Percentiles rank a stretch among this genome's conserved stretches.
These are phyloP conservation scores for Solenopsis fugax DNA, from an alignment of 1,140 invertebrate genomes.

Conservation along the genomic window DNA sequence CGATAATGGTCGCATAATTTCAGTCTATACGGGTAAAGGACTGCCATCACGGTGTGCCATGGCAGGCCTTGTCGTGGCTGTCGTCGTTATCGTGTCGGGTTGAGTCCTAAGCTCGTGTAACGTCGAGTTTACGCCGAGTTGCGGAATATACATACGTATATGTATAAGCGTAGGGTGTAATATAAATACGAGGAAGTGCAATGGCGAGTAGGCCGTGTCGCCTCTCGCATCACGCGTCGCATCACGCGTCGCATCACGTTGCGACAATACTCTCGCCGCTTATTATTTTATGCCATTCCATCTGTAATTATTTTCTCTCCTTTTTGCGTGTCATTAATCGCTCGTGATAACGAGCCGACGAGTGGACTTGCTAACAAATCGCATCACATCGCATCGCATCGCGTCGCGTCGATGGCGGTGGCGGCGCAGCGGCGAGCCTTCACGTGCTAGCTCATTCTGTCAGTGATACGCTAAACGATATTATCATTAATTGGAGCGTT, in stretches of 20 bases:
- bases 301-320: slow-evolving; percentile 51
- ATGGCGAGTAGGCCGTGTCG: not conserved
- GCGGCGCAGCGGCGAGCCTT: not conserved
- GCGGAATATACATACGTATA: not conserved
- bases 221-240: not conserved
- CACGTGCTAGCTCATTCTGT: slow-evolving; percentile 28
- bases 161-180: not conserved
- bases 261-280: not conserved
- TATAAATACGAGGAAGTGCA: not conserved
- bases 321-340: slow-evolving; percentile 15
- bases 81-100: slow-evolving; percentile 37
- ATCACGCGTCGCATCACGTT: not conserved
- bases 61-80: slow-evolving; percentile 16
- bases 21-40: slow-evolving; percentile 78
- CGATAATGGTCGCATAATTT: slow-evolving; percentile 80
- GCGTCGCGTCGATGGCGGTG: not conserved
- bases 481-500: slow-evolving; percentile 62
- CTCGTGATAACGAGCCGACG: slow-evolving; percentile 27
- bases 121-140: slow-evolving; percentile 31
- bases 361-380: not conserved
- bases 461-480: slow-evolving; percentile 50
- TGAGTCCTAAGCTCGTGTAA: not conserved
- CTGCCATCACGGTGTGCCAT: slow-evolving; percentile 49
- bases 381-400: not conserved
- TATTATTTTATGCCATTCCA: not conserved